Evolutionary conservation across 2,888 invertebrate genomes (phyloP).

Genomic region (Melipona bicolor): DNA sequence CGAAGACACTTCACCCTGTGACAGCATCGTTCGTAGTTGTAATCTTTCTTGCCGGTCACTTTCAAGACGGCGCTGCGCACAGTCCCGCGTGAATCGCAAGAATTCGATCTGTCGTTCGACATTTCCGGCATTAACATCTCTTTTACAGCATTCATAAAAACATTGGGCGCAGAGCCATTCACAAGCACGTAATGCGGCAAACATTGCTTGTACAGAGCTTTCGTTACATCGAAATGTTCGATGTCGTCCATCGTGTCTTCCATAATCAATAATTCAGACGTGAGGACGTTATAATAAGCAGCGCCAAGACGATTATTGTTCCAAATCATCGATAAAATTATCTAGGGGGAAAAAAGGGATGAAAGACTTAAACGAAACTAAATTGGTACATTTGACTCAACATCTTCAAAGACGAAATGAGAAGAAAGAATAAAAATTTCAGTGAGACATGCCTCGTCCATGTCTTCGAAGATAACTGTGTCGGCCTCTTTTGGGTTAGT

Average conservation of each 20-base stretch:
- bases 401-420: neutral
- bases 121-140: constrained; percentile 79
- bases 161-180: constrained; percentile 85
- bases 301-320: constrained; percentile 89
- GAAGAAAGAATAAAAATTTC: neutral
- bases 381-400: too few relatives aligned
- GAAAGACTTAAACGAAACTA: neutral
- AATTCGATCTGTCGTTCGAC: constrained; percentile 61
- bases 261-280: constrained; percentile 88
- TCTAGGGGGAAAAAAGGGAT: constrained; percentile 78
- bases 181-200: constrained; percentile 86
- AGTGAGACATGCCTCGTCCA: constrained; percentile 48
- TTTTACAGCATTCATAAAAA: constrained; percentile 85
- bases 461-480: constrained; percentile 14
- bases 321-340: constrained; percentile 88
- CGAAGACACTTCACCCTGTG: constrained; percentile 85
- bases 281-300: constrained; percentile 89
- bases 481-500: neutral
- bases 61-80: constrained; percentile 80
- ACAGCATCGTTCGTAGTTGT: constrained; percentile 87
- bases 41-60: constrained; percentile 86
- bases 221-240: constrained; percentile 87
- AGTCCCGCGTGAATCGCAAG: constrained; percentile 56
- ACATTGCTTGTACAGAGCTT: constrained; percentile 87
- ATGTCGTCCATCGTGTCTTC: constrained; percentile 89